These are phyloP conservation scores for Lutraria rhynchaena DNA, from an alignment of 1,140 invertebrate genomes.

Conservation along the genomic window DNA sequence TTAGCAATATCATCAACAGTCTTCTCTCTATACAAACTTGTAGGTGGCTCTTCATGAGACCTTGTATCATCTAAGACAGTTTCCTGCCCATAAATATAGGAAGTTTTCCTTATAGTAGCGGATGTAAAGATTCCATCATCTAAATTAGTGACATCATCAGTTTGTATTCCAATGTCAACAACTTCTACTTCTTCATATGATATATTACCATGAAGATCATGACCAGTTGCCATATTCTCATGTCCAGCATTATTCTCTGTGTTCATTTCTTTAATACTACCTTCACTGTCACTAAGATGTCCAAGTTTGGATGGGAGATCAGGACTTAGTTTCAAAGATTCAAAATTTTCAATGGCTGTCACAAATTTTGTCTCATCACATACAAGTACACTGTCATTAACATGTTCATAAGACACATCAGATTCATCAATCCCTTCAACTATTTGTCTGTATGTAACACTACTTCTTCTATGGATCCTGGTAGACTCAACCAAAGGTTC, in stretches of 20 bases:
- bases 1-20: background rate
- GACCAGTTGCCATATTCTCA: background rate
- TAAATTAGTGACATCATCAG: background rate
- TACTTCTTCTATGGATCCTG: conserved; percentile 57
- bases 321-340: conserved; percentile 1
- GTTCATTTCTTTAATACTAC: background rate
- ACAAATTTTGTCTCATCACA: conserved; percentile 39
- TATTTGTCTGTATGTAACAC: conserved; percentile 22
- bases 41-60: background rate
- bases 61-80: background rate
- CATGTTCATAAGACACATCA: background rate
- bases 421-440: conserved; percentile 5
- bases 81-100: background rate
- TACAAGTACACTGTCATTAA: background rate
- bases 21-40: conserved; percentile 17
- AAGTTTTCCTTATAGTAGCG: background rate
- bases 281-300: background rate
- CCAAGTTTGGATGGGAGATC: no score
- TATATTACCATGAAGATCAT: background rate
- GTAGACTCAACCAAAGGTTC: conserved; percentile 52
- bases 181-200: conserved; percentile 35
- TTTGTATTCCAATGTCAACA: conserved; percentile 32
- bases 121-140: background rate
- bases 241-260: background rate
- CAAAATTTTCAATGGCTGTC: conserved; percentile 27